Evolutionary conservation across 2,113 vertebrate species (phyloP), one percentile per base, ranked within the genome.

Genomic region (Scatophagus argus): DNA sequence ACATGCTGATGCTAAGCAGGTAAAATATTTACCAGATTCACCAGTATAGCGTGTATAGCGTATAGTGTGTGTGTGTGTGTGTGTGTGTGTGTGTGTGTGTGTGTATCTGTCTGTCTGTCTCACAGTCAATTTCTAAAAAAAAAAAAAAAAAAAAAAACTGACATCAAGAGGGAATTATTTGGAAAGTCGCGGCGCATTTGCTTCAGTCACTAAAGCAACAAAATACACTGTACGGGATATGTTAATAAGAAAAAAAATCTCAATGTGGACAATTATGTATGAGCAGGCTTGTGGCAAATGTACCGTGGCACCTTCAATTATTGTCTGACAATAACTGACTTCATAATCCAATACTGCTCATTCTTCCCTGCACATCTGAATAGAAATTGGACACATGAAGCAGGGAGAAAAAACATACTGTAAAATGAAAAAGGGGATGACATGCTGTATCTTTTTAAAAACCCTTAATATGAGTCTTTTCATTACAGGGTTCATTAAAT

Each of bases 371-470:
- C 46, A 19, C 41, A 59, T 78, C 44, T 65, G 39, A 79, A 85
- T 80, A 77, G 55, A 77, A 74, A 83, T 71, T 56, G 49, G 31
- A 77, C 51, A 14, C 66, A 11, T 44, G 46, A 17, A 13, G 21
- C 12, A 3, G 8, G 17, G 43, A 25, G 12, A 41, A 25, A 58
- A 9, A 44, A 41, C 10, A 8, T 23, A 29, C 25, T 17, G 21
- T 9, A 23, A 4, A 56, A 14, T 54, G 31, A 68, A 46, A 25
- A 14, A 38, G 21, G 5, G 12, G 34, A 44, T 52, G 69, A 46
- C 11, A 10, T 46, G 12, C 41, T 67, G 6, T 49, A 58, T 63
- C 29, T 64, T 64, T 58, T 51, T 2, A 8, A 16, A 19, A 65
- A 39, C 34, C 4, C 59, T 36, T 34, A 11, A 39, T 46, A 7